These are phyloP conservation scores for Syngnathus floridae DNA, from an alignment of 2,113 vertebrate genomes.

Conservation along the genomic window DNA sequence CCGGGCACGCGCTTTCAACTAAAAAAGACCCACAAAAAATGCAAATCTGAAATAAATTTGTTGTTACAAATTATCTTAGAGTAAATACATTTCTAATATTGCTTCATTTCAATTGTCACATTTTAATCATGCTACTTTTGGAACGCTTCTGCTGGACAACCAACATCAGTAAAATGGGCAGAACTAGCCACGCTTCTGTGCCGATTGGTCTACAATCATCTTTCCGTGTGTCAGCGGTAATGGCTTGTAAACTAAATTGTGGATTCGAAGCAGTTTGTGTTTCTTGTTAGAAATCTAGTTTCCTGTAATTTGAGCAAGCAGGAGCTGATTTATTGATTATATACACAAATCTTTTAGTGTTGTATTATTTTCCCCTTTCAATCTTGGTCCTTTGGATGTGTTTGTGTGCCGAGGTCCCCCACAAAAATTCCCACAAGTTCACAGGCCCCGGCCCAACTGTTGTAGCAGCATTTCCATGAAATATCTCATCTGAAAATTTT, in stretches of 20 bases:
- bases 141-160: background rate
- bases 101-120: background rate
- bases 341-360: background rate
- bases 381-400: slow-evolving; percentile 18
- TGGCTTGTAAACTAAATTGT: background rate
- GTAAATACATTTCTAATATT: background rate
- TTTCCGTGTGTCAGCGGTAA: background rate
- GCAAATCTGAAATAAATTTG: background rate
- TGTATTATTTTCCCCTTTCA: slow-evolving; percentile 6
- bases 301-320: background rate
- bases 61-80: background rate
- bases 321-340: slow-evolving; percentile 3
- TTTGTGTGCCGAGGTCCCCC: background rate
- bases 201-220: background rate
- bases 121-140: background rate
- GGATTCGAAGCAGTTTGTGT: background rate
- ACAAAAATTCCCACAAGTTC: slow-evolving; percentile 29
- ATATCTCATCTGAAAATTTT: slow-evolving; percentile 37
- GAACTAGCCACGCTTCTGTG: background rate
- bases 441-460: slow-evolving; percentile 23
- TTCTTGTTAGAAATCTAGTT: background rate
- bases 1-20: background rate
- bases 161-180: background rate
- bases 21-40: background rate
- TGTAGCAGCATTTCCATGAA: slow-evolving; percentile 43